Percentiles rank a stretch among this genome's conserved stretches.
Conservation (phyloP, 2,888 invertebrate species). For the Drosophila greeni region DNA sequence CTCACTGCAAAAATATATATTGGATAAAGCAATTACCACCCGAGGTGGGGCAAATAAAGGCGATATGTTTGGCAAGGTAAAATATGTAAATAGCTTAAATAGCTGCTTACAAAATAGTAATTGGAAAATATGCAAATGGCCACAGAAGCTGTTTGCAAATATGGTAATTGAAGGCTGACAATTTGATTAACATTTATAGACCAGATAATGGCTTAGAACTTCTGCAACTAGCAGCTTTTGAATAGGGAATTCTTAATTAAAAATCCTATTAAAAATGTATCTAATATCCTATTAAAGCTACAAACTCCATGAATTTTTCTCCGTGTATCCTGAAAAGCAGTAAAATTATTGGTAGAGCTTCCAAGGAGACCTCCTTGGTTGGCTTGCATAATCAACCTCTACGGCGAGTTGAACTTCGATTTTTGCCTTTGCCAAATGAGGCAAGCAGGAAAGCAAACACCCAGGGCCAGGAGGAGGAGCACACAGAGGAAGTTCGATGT, state of each 20-base stretch:
- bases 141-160: not conserved
- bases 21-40: conserved; percentile 19
- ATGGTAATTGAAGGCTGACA: not conserved
- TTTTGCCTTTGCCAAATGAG: conserved; percentile 52
- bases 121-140: conserved; percentile 6
- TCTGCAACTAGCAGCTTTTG: not conserved
- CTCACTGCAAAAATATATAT: conserved; percentile 20
- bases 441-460: conserved; percentile 25
- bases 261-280: not conserved
- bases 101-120: conserved; percentile 6
- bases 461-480: not conserved
- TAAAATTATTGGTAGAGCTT: conserved; percentile 12
- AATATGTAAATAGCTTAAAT: conserved; percentile 11
- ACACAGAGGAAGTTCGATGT: conserved; percentile 40
- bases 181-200: not conserved
- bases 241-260: not conserved
- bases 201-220: too few species aligned
- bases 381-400: conserved; percentile 68
- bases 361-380: conserved; percentile 31
- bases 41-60: conserved; percentile 8
- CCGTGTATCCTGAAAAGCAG: conserved; percentile 3
- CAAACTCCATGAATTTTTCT: not conserved
- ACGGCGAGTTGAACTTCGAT: conserved; percentile 51
- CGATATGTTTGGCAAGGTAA: conserved; percentile 4
- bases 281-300: not conserved